A percentile compares a stretch with the other conserved stretches of the same genome.
These are phyloP conservation scores for Achatina immaculata DNA, from an alignment of 1,140 invertebrate genomes.

Conservation along the genomic window DNA sequence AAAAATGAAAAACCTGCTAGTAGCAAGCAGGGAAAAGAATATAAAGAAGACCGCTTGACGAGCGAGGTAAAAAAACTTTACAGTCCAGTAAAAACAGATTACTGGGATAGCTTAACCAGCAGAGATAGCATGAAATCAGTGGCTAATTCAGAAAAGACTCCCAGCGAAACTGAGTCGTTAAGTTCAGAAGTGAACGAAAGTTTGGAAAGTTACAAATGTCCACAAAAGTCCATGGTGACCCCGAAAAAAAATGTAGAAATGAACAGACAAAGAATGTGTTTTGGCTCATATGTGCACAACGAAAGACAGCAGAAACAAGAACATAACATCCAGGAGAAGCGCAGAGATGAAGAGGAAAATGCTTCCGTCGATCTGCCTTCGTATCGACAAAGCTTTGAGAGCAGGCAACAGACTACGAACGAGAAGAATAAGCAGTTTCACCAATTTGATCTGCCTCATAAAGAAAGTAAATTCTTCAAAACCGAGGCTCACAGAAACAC, in stretches of 20 bases:
- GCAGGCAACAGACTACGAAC: too few species aligned
- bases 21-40: not conserved
- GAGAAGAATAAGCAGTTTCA: too few species aligned
- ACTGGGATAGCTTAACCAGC: not conserved
- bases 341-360: too few species aligned
- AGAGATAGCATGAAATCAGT: not conserved
- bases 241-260: not conserved
- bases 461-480: too few species aligned
- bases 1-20: not conserved
- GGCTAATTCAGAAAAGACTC: not conserved
- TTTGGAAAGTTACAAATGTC: not conserved
- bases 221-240: not conserved
- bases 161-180: not conserved
- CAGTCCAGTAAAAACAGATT: not conserved
- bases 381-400: too few species aligned
- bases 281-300: not conserved
- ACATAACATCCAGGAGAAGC: too few species aligned
- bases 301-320: not conserved
- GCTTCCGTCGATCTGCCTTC: too few species aligned
- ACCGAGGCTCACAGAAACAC: too few species aligned
- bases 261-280: not conserved
- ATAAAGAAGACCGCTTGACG: too few species aligned
- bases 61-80: too few species aligned
- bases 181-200: not conserved
- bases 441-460: too few species aligned